phyloP scores from a whole-genome alignment of 2,797 vertebrate species.

The Octomys mimax region DNA sequence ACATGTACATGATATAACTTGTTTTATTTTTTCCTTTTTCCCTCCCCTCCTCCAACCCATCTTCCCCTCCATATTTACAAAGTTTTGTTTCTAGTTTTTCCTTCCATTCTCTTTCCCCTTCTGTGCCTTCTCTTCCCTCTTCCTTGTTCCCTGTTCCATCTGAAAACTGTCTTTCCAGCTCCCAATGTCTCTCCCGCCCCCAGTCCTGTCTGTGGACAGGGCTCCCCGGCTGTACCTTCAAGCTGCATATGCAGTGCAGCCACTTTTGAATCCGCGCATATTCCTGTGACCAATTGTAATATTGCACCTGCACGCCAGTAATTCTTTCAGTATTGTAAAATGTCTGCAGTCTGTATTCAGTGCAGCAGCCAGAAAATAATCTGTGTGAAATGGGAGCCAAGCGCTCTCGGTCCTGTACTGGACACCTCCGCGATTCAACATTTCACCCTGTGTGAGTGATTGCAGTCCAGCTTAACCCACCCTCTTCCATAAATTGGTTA shows the following conservation, averaged over 20 bases:
- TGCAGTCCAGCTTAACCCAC: constrained; percentile 33
- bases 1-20: not conserved
- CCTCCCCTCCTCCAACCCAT: not conserved
- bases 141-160: not conserved
- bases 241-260: not conserved
- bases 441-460: constrained; percentile 10
- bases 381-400: not conserved
- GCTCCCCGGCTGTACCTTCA: not conserved
- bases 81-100: not conserved
- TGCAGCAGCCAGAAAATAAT: not conserved
- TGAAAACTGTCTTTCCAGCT: not conserved
- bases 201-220: not conserved
- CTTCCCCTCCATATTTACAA: not conserved
- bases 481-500: not conserved
- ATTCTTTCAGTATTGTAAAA: not conserved
- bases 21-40: not conserved
- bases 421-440: not conserved
- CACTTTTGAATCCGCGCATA: not conserved
- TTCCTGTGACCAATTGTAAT: not conserved
- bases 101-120: not conserved
- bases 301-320: not conserved
- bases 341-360: not conserved
- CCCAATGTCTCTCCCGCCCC: not conserved
- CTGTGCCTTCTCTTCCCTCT: not conserved
- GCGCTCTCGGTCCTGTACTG: not conserved